Evolutionary conservation across 1,140 invertebrate genomes (phyloP), one percentile per base, ranked within the genome.

Genomic region (Bombus terrestris): DNA sequence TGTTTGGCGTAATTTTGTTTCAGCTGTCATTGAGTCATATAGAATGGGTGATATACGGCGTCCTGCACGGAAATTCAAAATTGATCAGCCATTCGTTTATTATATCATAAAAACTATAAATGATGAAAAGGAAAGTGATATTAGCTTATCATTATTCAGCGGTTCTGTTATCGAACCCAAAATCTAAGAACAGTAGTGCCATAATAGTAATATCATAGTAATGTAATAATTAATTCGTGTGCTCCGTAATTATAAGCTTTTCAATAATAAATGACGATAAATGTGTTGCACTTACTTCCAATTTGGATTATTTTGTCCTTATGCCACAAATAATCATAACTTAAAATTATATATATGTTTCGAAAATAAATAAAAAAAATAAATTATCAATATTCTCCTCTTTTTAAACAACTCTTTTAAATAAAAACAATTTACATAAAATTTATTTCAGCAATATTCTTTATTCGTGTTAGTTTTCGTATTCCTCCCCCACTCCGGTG

Each of bases 21-120:
- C 72, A 83, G 86, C 47, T 53, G 15, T 47, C 43, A 18, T 47
- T 1, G 15, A 4, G 43, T 15, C 43, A 43, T 0, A 0, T 15
- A 47, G 13, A 15, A 47, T 47, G 43, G 2, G 0, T 5, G 43
- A 0, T 18, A 12, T 0, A 2, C 2, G 12, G 12, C 12, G 0
- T 12, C 0, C 0, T 47, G 5, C 28, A 18, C 18, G 39, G 5
- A 4, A 86, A n/a, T n/a, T 80, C 41, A 64, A 72, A 73, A 1
- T 57, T 12, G 2, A 12, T n/a, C 62, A n/a, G 2, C 79, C 79
- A 37, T 86, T 86, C 15, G 15, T 32, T 37, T 86, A 75, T 75
- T 32, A 28, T 35, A 74, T 86, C 8, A 10, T 81, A 68, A 28
- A 74, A 68, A 13, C 9, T 5, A 10, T 18, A 4, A 25, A 39